A percentile compares a stretch with the other conserved stretches of the same genome.
Evolutionary conservation across 1,140 invertebrate genomes (phyloP).

Genomic region (Piezodorus guildinii): DNA sequence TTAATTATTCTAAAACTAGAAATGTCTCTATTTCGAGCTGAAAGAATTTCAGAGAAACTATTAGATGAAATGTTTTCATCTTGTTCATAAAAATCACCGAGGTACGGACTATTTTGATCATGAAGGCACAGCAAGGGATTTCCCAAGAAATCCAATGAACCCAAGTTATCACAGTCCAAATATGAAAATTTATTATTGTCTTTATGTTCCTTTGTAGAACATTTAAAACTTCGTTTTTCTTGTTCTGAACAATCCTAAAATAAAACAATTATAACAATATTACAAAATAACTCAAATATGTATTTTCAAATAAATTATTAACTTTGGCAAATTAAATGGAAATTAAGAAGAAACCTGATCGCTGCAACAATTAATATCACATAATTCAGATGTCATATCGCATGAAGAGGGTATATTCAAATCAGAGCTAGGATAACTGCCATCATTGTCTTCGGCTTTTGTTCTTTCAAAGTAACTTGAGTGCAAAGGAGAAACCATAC

Average conservation of each 20-base stretch:
- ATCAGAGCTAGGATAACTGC: not conserved
- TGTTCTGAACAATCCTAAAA: not conserved
- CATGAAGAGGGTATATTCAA: not conserved
- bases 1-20: not conserved
- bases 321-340: not conserved
- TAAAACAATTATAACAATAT: not conserved
- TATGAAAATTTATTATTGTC: no score
- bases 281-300: not conserved
- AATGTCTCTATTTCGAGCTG: not conserved
- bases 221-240: not conserved
- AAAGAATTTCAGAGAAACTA: not conserved
- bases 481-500: no score
- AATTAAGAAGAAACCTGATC: conserved; percentile 4
- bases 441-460: no score
- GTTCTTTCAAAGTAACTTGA: no score
- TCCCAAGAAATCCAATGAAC: not conserved
- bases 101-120: conserved; percentile 4
- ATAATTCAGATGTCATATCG: not conserved
- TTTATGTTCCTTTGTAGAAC: not conserved
- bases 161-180: no score
- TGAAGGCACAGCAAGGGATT: not conserved
- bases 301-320: not conserved
- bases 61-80: not conserved
- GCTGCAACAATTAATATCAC: conserved; percentile 14
- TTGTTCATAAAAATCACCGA: conserved; percentile 2